Percentiles rank a stretch among this genome's conserved stretches.
Evolutionary conservation across 1,140 invertebrate genomes (phyloP).

Genomic region (Macrotrachela quadricornifera): DNA sequence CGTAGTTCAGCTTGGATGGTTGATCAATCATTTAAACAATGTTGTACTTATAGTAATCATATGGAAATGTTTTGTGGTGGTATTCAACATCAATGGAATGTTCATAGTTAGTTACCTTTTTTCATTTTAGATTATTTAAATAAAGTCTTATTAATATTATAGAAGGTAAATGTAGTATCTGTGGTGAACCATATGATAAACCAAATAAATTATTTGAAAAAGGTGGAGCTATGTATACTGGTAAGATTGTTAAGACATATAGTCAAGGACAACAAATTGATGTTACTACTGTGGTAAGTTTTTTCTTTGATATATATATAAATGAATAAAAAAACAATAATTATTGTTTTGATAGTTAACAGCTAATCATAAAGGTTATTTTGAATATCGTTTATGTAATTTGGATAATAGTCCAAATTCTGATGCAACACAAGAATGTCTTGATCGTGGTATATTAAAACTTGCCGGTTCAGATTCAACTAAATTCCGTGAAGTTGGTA

Average conservation of each 20-base stretch:
- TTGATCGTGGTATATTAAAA: not conserved
- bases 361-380: slow-evolving; percentile 13
- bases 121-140: too few relatives aligned
- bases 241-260: slow-evolving; percentile 19
- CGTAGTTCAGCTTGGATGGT: slow-evolving; percentile 1
- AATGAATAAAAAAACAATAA: too few relatives aligned
- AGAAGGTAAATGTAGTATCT: slow-evolving; percentile 30
- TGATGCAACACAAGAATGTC: slow-evolving; percentile 12
- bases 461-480: too few relatives aligned
- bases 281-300: slow-evolving; percentile 12
- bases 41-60: slow-evolving; percentile 4
- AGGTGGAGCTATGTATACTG: slow-evolving; percentile 24
- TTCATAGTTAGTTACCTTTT: too few relatives aligned
- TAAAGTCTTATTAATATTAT: too few relatives aligned
- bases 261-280: slow-evolving; percentile 18
- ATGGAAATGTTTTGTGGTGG: slow-evolving; percentile 4
- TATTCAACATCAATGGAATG: slow-evolving; percentile 14
- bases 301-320: too few relatives aligned
- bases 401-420: slow-evolving; percentile 38
- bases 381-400: slow-evolving; percentile 17
- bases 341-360: too few relatives aligned
- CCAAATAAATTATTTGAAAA: slow-evolving; percentile 27
- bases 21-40: not conserved
- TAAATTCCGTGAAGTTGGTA: too few relatives aligned
- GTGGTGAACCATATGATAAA: too few relatives aligned